These are phyloP conservation scores for Hydropotes inermis DNA, from an alignment of 2,113 vertebrate species.

Conservation along the genomic window DNA sequence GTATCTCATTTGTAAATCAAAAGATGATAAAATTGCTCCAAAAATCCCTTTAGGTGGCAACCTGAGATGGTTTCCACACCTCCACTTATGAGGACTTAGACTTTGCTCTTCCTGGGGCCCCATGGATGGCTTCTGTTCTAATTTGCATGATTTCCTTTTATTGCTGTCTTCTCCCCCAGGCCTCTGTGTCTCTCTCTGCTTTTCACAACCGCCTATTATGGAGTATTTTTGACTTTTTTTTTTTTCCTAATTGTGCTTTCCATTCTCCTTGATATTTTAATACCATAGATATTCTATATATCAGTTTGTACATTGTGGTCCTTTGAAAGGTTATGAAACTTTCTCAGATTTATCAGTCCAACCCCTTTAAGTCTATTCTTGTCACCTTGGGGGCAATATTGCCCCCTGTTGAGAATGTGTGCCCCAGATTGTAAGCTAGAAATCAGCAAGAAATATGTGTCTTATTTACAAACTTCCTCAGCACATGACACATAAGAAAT, in stretches of 20 bases:
- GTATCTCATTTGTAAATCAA: background rate
- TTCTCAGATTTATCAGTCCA: background rate
- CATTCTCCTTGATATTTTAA: background rate
- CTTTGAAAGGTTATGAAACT: background rate
- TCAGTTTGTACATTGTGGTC: background rate
- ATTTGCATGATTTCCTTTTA: background rate
- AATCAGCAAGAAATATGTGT: background rate
- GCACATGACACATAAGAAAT: background rate
- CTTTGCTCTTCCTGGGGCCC: background rate
- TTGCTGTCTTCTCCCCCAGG: background rate
- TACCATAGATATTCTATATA: background rate
- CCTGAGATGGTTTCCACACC: background rate
- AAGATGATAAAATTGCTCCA: background rate
- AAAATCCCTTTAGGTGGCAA: background rate
- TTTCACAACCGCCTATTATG: background rate
- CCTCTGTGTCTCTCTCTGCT: background rate
- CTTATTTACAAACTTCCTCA: background rate
- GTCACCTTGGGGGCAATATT: background rate
- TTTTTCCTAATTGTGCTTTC: background rate
- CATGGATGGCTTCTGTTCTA: background rate
- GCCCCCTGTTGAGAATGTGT: background rate
- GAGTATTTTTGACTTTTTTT: background rate
- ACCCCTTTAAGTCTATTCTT: background rate
- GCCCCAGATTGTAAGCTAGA: background rate
- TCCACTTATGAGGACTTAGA: background rate